Evolutionary conservation across 2,113 vertebrate species (phyloP), one percentile per base, ranked within the genome.

Genomic region (Dipodomys ordii): DNA sequence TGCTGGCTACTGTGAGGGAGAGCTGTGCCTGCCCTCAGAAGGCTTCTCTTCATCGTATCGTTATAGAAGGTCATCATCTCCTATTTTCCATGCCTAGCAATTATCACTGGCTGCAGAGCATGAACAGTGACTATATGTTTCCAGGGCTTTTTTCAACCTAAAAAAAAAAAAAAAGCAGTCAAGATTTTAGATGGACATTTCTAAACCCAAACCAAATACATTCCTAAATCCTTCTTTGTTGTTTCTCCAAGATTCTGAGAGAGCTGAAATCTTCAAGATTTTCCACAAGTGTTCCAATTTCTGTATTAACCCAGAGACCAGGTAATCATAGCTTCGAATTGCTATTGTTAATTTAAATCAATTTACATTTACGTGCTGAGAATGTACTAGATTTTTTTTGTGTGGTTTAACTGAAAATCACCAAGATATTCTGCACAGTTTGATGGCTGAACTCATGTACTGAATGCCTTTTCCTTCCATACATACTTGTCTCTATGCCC

Each of bases 1-100:
- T 7, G 5, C 39, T 39, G 39, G 39, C 39, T 39, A 39, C 39
- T 39, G 39, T 39, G 39, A 39, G 39, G 39, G 1, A 39, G 39
- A 39, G 49, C 53, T 57, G 53, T 16, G 53, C 15, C 53, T 57
- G 15, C 16, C 53, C 15, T 1, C 15, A 13, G 11, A 57, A 57
- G 12, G 53, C 1, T 16, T 23, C 62, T 35, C 2, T 10, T 27
- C 12, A 35, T 49, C 11, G 25, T 2, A 7, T 49, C 12, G 19
- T 68, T 81, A 9, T 3, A 3, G 4, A 57, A 20, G n/a, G 5
- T 65, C 5, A 39, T 4, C 2, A 9, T 19, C 2, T 3, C n/a
- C 57, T 44, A 9, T 5, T 73, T 57, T 10, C 32, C 30, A 25
- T 15, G 16, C 23, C 6, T 9, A 22, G 30, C 7, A 20, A 67